phyloP scores from a whole-genome alignment of 2,797 vertebrate genomes.

The Arctocebus calabarensis region DNA sequence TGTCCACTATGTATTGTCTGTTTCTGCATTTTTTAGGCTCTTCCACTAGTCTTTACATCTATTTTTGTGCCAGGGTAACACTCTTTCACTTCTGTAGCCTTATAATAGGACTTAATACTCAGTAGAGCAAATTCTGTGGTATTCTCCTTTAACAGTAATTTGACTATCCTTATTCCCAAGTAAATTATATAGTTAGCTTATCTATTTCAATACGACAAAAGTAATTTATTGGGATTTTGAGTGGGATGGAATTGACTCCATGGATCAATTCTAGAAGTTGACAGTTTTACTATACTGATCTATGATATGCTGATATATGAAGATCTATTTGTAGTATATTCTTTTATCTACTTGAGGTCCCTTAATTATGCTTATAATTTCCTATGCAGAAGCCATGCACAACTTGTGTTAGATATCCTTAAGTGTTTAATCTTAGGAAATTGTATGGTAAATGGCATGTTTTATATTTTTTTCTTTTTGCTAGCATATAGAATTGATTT shows the following conservation, averaged over 20 bases:
- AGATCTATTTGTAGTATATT: background rate
- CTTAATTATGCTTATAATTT: background rate
- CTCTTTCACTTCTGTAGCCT: background rate
- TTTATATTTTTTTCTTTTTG: background rate
- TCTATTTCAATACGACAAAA: background rate
- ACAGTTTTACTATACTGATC: background rate
- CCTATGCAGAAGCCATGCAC: background rate
- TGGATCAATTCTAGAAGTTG: background rate
- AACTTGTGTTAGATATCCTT: background rate
- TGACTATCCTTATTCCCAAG: background rate
- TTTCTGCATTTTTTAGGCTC: background rate
- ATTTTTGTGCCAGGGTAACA: background rate
- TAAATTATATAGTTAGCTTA: background rate
- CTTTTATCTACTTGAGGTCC: background rate
- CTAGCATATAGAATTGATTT: background rate
- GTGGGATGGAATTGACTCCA: background rate
- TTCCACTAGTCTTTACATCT: background rate
- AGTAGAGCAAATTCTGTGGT: background rate
- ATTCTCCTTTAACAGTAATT: background rate
- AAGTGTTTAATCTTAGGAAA: background rate
- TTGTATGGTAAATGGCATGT: background rate
- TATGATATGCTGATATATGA: background rate
- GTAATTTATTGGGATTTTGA: background rate
- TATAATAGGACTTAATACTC: background rate
- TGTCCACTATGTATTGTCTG: background rate